These are phyloP conservation scores for Drosophila parabipectinata DNA, from an alignment of 1,140 invertebrate species.

Conservation along the genomic window DNA sequence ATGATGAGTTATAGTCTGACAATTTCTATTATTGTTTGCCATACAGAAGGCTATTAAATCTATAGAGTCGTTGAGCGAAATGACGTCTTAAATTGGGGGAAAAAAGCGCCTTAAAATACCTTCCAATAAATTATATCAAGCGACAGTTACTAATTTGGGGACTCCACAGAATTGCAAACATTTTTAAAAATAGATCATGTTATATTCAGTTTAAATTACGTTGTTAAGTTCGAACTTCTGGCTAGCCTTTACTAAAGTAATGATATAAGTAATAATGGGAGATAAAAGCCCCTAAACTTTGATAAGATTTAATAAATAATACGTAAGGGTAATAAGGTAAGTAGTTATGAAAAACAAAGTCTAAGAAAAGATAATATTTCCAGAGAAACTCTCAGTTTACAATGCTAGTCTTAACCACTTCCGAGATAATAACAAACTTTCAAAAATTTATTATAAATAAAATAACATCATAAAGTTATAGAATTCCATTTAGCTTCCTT, in stretches of 20 bases:
- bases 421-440: no score
- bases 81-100: neutral
- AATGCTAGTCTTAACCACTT: neutral
- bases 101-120: neutral
- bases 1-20: conserved; percentile 3
- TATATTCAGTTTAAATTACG: conserved; percentile 20
- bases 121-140: neutral
- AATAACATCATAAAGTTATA: neutral
- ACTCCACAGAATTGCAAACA: neutral
- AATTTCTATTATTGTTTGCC: neutral
- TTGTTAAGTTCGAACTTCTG: neutral
- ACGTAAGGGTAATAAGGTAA: neutral
- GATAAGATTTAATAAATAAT: conserved; percentile 19
- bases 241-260: conserved; percentile 9
- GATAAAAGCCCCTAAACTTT: conserved; percentile 20
- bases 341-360: neutral
- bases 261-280: conserved; percentile 6
- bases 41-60: neutral
- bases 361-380: conserved; percentile 10
- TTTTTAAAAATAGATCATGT: conserved; percentile 14
- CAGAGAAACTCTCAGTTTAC: neutral
- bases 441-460: neutral
- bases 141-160: neutral
- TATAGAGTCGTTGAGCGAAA: neutral
- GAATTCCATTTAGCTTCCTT: neutral